Evolutionary conservation across 2,888 invertebrate genomes (phyloP).

Genomic region (Andricus curvator): DNA sequence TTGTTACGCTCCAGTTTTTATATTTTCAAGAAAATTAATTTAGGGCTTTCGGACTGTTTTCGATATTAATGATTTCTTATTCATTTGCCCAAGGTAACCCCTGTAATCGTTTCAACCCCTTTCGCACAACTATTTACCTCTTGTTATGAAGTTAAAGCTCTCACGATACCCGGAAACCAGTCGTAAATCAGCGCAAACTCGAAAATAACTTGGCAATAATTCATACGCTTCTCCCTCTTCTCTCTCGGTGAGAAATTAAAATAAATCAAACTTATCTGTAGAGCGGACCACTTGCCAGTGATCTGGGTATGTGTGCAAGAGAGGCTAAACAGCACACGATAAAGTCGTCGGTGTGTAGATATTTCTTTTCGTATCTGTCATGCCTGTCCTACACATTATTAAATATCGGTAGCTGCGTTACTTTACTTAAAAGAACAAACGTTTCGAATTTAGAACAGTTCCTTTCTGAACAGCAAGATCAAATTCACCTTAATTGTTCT

Average conservation of each 20-base stretch:
- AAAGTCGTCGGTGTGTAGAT: slow-evolving; percentile 55
- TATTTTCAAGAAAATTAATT: neutral
- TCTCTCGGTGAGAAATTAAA: slow-evolving; percentile 69
- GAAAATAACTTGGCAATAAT: slow-evolving; percentile 71
- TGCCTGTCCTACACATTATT: slow-evolving; percentile 45
- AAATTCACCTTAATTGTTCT: neutral
- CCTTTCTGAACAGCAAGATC: neutral
- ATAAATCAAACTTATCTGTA: slow-evolving; percentile 77
- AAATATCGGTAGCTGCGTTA: slow-evolving; percentile 44
- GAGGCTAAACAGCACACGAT: slow-evolving; percentile 66
- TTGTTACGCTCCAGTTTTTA: neutral
- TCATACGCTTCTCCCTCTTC: slow-evolving; percentile 57
- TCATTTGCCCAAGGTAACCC: neutral
- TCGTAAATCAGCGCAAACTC: slow-evolving; percentile 71
- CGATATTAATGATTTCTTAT: slow-evolving; percentile 13
- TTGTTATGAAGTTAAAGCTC: slow-evolving; percentile 68
- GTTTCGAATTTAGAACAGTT: neutral
- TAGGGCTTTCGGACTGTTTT: neutral
- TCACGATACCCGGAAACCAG: slow-evolving; percentile 61
- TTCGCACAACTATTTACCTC: slow-evolving; percentile 62
- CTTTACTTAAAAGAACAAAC: neutral
- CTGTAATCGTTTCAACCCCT: slow-evolving; percentile 56
- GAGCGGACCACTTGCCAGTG: slow-evolving; percentile 68
- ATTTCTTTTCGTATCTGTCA: slow-evolving; percentile 61
- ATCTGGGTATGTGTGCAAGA: slow-evolving; percentile 51